Percentiles rank a stretch among this genome's conserved stretches.
Conservation (phyloP, 37 sponge, comb jelly and placozoan genomes). For the Eunapius fragilis region DNA sequence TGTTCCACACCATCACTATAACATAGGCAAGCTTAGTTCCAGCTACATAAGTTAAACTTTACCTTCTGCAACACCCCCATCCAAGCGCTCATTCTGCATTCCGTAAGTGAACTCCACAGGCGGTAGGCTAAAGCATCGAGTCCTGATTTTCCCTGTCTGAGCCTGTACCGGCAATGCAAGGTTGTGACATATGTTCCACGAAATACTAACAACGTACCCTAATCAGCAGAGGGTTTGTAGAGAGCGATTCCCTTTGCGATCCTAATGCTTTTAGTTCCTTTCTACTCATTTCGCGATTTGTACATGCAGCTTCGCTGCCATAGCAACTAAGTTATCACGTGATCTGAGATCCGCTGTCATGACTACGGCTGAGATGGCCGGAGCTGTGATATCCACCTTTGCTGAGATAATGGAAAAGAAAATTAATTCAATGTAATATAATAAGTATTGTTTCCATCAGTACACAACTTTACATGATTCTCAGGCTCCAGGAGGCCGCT, state of each 20-base stretch:
- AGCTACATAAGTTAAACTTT: background rate
- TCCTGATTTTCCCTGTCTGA: slow-evolving; percentile 57
- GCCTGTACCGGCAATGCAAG: slow-evolving; percentile 27
- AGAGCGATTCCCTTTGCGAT: slow-evolving; percentile 59
- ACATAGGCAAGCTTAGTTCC: background rate
- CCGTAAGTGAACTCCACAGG: slow-evolving; percentile 81
- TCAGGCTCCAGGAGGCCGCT: slow-evolving; percentile 36
- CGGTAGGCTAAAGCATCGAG: slow-evolving; percentile 79
- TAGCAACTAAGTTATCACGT: background rate
- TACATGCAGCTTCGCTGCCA: background rate
- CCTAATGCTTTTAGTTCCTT: slow-evolving; percentile 57
- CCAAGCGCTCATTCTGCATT: slow-evolving; percentile 47
- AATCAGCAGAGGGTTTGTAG: slow-evolving; percentile 64
- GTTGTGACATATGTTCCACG: background rate
- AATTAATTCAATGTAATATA: slow-evolving; percentile 35
- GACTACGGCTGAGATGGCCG: background rate
- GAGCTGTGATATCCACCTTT: background rate
- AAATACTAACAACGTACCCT: background rate
- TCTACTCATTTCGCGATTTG: slow-evolving; percentile 52
- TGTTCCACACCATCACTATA: slow-evolving; percentile 53
- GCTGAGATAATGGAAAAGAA: slow-evolving; percentile 43
- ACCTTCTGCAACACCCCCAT: slow-evolving; percentile 83
- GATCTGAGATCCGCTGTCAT: slow-evolving; percentile 8
- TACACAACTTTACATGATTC: background rate
- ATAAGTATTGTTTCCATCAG: background rate